These are phyloP conservation scores for Tholera decimalis DNA, from an alignment of 2,888 invertebrate species.

Conservation along the genomic window DNA sequence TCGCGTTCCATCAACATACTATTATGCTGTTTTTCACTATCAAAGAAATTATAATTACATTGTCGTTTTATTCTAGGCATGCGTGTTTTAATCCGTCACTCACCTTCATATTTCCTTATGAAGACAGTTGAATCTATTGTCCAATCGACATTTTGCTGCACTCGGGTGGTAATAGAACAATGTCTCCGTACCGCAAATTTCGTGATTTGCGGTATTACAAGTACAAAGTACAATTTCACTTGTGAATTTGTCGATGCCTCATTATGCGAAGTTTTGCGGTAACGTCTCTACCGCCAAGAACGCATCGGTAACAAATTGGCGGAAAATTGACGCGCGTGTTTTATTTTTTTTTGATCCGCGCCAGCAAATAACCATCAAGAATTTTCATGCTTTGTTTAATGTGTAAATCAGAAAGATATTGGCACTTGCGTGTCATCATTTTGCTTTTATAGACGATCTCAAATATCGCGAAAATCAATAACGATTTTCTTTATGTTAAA, in stretches of 20 bases:
- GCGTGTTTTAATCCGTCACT: conserved; percentile 50
- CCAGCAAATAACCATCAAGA: conserved; percentile 34
- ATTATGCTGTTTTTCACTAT: conserved; percentile 45
- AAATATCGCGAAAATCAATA: conserved; percentile 26
- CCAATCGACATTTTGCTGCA: conserved; percentile 19
- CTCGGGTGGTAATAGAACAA: conserved; percentile 31
- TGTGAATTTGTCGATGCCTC: conserved; percentile 31
- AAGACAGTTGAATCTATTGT: conserved; percentile 50
- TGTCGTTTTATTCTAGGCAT: conserved; percentile 48
- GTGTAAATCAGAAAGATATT: conserved; percentile 53
- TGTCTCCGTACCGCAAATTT: conserved; percentile 40
- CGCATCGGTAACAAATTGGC: conserved; percentile 44
- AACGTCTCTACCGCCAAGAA: conserved; percentile 37
- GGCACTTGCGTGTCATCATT: conserved; percentile 55
- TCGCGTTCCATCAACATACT: conserved; percentile 45
- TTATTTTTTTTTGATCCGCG: conserved; percentile 35
- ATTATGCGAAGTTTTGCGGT: conserved; percentile 45
- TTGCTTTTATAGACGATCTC: conserved; percentile 36
- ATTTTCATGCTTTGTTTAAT: conserved; percentile 65
- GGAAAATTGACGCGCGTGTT: conserved; percentile 55
- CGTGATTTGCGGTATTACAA: conserved; percentile 39
- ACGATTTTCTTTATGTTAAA: conserved; percentile 15
- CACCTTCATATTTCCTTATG: conserved; percentile 51
- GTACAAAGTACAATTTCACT: conserved; percentile 34
- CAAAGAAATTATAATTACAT: conserved; percentile 53